phyloP scores from a whole-genome alignment of 2,888 invertebrate genomes.

The Ametastegia equiseti region DNA sequence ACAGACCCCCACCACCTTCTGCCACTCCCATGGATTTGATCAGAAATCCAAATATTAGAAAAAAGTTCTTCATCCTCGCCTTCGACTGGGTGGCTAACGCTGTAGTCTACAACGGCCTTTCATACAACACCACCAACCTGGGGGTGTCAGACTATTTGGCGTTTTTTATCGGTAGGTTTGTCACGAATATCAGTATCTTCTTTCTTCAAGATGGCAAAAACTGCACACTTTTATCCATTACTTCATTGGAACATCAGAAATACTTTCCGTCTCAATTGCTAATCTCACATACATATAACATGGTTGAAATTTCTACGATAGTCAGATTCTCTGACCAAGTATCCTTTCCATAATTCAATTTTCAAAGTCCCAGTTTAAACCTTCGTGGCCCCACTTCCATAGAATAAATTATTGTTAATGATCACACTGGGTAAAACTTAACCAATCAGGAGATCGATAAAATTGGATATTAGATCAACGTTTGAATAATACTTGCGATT shows the following conservation, averaged over 20 bases:
- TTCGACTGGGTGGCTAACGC: conserved; percentile 84
- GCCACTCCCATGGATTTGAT: conserved; percentile 82
- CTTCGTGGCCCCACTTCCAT: too few species aligned
- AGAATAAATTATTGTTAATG: too few species aligned
- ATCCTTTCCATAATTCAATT: too few species aligned
- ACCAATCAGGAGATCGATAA: too few species aligned
- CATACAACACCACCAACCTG: conserved; percentile 83
- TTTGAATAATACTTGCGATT: background rate
- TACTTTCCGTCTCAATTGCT: too few species aligned
- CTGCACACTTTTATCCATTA: background rate
- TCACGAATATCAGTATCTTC: background rate
- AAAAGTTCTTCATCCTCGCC: conserved; percentile 82
- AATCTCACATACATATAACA: too few species aligned
- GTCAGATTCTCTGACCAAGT: too few species aligned
- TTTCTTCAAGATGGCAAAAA: background rate
- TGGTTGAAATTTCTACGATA: too few species aligned
- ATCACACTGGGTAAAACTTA: too few species aligned
- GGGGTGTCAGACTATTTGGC: conserved; percentile 84
- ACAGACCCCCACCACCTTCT: conserved; percentile 72
- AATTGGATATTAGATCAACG: background rate
- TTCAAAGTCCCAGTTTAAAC: too few species aligned
- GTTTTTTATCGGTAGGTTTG: conserved; percentile 81
- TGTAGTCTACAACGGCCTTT: conserved; percentile 84
- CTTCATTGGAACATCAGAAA: too few species aligned
- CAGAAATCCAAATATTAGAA: conserved; percentile 82